phyloP scores from a whole-genome alignment of 2,797 vertebrate species.

The Esox masquinongy region DNA sequence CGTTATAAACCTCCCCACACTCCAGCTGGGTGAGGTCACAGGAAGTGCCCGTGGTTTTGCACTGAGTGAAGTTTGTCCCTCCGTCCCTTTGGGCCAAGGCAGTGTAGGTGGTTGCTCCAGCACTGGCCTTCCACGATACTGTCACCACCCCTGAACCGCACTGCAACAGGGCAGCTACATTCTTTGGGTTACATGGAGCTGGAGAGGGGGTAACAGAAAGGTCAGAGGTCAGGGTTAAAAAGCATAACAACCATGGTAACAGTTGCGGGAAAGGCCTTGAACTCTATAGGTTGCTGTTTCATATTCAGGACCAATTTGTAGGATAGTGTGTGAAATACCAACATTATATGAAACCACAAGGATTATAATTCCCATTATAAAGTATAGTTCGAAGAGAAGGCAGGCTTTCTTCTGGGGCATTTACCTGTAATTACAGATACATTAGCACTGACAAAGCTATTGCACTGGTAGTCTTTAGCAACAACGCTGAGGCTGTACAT shows the following conservation, averaged over 20 bases:
- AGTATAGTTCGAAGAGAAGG: neutral
- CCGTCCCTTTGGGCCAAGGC: constrained; percentile 58
- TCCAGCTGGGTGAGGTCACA: constrained; percentile 63
- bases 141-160: constrained; percentile 57
- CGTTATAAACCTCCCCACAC: constrained; percentile 69
- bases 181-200: constrained; percentile 74
- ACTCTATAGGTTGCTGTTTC: too few species aligned
- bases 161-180: constrained; percentile 49
- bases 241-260: neutral
- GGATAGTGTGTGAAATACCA: neutral
- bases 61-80: constrained; percentile 36
- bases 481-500: constrained; percentile 59
- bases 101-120: constrained; percentile 63
- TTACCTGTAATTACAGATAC: constrained; percentile 62
- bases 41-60: constrained; percentile 50
- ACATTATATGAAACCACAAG: neutral
- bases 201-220: constrained; percentile 2
- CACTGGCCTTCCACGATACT: constrained; percentile 64
- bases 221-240: neutral
- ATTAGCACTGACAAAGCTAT: constrained; percentile 51
- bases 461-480: constrained; percentile 58
- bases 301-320: neutral
- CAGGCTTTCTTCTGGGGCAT: neutral
- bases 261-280: too few species aligned
- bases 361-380: neutral